phyloP scores from a whole-genome alignment of 2,888 invertebrate genomes.

The Mythimna lalbum region DNA sequence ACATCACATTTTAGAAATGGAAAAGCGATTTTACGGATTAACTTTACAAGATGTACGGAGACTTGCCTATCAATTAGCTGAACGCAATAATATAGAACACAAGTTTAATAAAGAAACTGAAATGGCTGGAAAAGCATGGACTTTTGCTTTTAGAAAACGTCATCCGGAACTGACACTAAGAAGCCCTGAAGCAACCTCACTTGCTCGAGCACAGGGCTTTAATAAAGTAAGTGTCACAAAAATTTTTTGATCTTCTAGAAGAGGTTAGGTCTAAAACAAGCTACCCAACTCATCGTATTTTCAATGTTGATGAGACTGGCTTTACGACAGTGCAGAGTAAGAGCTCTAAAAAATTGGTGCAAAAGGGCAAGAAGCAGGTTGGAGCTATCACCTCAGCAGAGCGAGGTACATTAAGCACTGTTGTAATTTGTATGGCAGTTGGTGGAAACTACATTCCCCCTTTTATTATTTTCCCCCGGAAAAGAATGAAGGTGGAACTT shows the following conservation, averaged over 20 bases:
- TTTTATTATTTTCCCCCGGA: conserved; percentile 24
- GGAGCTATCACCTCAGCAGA: conserved; percentile 21
- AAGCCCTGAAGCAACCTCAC: conserved; percentile 38
- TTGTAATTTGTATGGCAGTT: conserved; percentile 26
- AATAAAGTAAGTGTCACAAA: conserved; percentile 34
- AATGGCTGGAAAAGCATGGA: too few species aligned
- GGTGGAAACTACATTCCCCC: conserved; percentile 21
- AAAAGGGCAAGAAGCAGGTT: conserved; percentile 27
- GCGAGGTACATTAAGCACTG: conserved; percentile 17
- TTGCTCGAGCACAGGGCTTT: conserved; percentile 50
- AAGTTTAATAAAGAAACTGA: too few species aligned
- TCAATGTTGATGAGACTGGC: conserved; percentile 20
- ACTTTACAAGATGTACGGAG: too few species aligned
- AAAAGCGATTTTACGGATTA: too few species aligned
- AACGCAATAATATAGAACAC: too few species aligned
- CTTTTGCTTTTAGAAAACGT: conserved; percentile 22
- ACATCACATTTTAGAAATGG: too few species aligned
- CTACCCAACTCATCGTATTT: conserved; percentile 30
- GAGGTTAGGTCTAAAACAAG: conserved; percentile 17
- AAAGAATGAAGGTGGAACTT: conserved; percentile 25
- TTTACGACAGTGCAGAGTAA: conserved; percentile 14
- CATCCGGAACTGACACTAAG: conserved; percentile 41
- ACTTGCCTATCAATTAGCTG: too few species aligned
- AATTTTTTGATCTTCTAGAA: conserved; percentile 41
- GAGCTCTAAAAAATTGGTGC: conserved; percentile 14